Conservation (phyloP, 2,113 vertebrate species). For the Dipodomys stephensi region DNA sequence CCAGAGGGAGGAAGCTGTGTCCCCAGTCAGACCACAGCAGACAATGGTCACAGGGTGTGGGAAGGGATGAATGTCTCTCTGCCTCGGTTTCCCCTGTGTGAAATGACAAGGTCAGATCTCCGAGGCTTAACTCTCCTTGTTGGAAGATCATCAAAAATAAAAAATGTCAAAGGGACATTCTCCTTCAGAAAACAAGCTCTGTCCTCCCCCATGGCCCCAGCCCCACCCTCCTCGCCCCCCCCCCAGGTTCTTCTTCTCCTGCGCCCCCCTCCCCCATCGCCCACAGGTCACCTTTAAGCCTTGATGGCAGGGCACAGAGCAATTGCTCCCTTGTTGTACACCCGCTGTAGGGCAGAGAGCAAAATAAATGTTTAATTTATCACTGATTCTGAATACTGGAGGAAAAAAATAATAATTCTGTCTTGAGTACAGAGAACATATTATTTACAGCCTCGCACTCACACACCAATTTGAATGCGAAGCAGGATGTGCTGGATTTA, state of each 20-base stretch:
- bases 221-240: neutral
- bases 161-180: accelerated
- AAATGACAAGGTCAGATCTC: neutral
- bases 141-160: neutral
- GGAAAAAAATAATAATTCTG: constrained; percentile 55
- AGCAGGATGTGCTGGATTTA: constrained; percentile 51
- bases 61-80: neutral
- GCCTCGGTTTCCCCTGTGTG: neutral
- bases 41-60: accelerated
- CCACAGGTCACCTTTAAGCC: constrained; percentile 50
- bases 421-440: neutral
- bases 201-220: accelerated
- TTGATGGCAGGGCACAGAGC: constrained; percentile 38
- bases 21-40: neutral
- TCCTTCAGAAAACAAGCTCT: neutral
- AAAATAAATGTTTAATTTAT: constrained; percentile 79
- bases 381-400: constrained; percentile 55
- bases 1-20: too few relatives aligned
- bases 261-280: neutral
- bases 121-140: accelerated
- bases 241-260: neutral
- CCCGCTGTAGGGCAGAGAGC: neutral
- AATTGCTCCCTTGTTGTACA: neutral
- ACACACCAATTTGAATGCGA: constrained; percentile 74
- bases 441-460: constrained; percentile 79